Base-by-base conservation (phyloP, 2,888 invertebrate species). In the Napeogenes inachia region DNA sequence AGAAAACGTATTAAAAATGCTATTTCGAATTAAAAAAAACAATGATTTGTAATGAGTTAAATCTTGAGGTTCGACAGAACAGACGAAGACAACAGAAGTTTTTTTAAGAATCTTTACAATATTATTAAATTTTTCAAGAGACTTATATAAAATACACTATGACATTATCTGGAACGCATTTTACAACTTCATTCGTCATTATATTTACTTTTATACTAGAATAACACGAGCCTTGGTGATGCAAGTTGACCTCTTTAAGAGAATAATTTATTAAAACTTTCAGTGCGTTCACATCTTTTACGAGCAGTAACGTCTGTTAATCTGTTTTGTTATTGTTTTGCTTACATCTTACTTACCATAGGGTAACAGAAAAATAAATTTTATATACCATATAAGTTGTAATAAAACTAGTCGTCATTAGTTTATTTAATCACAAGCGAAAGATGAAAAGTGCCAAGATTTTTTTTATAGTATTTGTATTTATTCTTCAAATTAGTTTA, bases 401-500 rank as follows among this genome's bases (percentile, higher is more conserved):
- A 50, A 50, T 10, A 50, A 30, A 50, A 50, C 50, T 50, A 50
- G 50, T 50, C 50, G 30, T 12, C 30, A 50, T 30, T 50, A 30
- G 30, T 30, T 50, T n/a, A 50, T 30, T 50, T 50, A 30, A 50
- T 12, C 21, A 42, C 30, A 42, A 59, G 30, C 30, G 12, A 56
- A 59, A 45, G 13, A 61, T 61, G 54, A 50, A 59, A 60, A 50
- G 35, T 62, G 56, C 59, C 21, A 55, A 33, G 42, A 55, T 57
- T 65, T 33, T 61, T 56, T 55, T 62, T 54, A 59, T 59, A 42
- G 21, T 61, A 54, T 33, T 65, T 12, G 45, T 67, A 55, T 68
- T 70, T 32, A 60, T 60, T 13, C 62, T 64, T 33, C 59, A 66
- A 56, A 53, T 65, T 56, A 62, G 59, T 53, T 53, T 60, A 61